Conservation (phyloP, 2,888 invertebrate genomes). For the Phalera bucephala region DNA sequence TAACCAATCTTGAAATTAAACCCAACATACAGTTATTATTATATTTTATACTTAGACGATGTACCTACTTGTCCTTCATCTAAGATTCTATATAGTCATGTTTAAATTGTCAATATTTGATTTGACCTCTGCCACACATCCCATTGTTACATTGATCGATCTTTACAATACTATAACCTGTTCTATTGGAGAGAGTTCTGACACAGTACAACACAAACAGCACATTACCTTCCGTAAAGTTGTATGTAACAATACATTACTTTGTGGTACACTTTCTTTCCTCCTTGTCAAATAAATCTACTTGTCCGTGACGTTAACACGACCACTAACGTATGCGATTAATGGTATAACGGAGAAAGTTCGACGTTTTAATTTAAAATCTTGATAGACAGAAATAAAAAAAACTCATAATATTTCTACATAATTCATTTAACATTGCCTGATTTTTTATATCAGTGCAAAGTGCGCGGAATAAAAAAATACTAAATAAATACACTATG, state of each 20-base stretch:
- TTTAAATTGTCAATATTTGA: no score
- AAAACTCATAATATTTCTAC: no score
- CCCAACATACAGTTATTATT: no score
- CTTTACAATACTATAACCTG: neutral
- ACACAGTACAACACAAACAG: neutral
- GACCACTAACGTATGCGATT: neutral
- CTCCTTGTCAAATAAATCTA: neutral
- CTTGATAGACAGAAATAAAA: conserved; percentile 7
- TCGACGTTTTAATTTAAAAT: neutral
- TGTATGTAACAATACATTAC: neutral
- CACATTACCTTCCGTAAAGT: neutral
- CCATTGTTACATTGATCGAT: neutral
- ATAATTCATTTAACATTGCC: no score
- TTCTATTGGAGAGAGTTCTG: neutral
- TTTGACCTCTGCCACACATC: neutral
- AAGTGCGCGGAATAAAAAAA: no score
- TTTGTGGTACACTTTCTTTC: neutral
- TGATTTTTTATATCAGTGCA: no score
- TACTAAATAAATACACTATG: conserved; percentile 12
- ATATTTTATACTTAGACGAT: no score
- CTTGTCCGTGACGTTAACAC: no score
- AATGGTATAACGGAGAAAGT: neutral
- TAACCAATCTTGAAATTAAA: no score
- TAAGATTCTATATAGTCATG: no score
- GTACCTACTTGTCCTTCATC: no score